Evolutionary conservation across 2,113 vertebrate species (phyloP).

Genomic region (Crotalus tigris): DNA sequence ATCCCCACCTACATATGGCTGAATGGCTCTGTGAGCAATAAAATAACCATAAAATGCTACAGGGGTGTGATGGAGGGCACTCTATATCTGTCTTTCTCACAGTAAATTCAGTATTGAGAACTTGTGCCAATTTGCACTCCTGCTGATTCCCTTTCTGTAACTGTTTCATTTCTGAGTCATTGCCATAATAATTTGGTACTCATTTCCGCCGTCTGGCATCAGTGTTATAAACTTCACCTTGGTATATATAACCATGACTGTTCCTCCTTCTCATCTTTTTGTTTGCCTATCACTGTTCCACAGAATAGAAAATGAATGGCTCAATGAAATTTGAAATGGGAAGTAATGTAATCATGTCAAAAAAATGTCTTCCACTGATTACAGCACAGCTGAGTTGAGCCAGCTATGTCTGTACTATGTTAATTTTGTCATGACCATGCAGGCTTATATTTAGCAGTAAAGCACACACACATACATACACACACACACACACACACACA

Average conservation of each 20-base stretch:
- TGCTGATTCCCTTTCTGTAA: constrained; percentile 8
- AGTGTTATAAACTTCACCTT: constrained; percentile 25
- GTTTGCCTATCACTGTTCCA: background rate
- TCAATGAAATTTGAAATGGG: background rate
- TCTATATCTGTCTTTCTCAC: constrained; percentile 26
- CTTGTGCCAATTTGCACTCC: constrained; percentile 32
- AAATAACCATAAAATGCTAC: constrained; percentile 22
- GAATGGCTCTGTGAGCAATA: constrained; percentile 23
- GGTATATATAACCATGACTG: constrained; percentile 6
- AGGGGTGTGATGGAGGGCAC: constrained; percentile 21
- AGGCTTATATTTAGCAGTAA: background rate
- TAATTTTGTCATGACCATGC: background rate
- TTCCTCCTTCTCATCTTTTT: background rate
- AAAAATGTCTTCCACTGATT: background rate
- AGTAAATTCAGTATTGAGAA: constrained; percentile 27
- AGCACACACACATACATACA: background rate
- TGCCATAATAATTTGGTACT: constrained; percentile 10
- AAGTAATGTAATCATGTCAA: background rate
- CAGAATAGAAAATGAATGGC: background rate
- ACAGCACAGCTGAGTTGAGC: background rate
- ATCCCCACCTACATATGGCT: constrained; percentile 22
- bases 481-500: background rate
- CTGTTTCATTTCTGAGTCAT: background rate
- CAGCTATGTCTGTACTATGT: background rate
- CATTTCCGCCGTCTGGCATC: constrained; percentile 13